Conservation (phyloP, 2,797 vertebrate species). For the Siniperca scherzeri region DNA sequence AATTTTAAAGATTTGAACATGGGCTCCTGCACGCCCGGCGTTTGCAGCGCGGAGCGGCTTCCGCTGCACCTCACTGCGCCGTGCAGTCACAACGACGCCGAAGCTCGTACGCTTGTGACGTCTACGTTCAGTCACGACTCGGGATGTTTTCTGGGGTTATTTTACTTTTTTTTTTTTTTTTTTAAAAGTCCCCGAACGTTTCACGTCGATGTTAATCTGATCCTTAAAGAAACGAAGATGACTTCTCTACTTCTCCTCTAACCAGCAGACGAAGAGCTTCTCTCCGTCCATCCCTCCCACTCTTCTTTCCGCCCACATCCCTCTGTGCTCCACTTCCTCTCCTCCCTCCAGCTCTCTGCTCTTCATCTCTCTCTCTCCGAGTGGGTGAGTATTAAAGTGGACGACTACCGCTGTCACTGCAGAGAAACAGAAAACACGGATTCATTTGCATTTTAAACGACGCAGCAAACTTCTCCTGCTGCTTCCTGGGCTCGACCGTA, state of each 20-base stretch:
- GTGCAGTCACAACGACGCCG: not conserved
- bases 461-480: not conserved
- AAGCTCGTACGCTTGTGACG: not conserved
- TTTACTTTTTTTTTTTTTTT: too few relatives aligned
- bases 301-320: conserved; percentile 5
- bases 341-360: conserved; percentile 2
- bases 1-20: too few relatives aligned
- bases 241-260: not conserved
- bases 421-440: not conserved
- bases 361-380: conserved; percentile 3
- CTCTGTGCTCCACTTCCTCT: conserved; percentile 14
- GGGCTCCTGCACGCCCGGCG: too few relatives aligned
- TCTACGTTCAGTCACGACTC: not conserved
- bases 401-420: conserved; percentile 6
- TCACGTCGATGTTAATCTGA: not conserved
- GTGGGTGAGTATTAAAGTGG: conserved; percentile 22
- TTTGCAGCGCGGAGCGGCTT: not conserved
- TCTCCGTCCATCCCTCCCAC: conserved; percentile 6
- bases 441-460: not conserved
- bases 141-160: not conserved
- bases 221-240: not conserved
- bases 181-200: not conserved
- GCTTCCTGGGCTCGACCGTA: too few relatives aligned
- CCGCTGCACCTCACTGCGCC: not conserved
- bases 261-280: conserved; percentile 11